Evolutionary conservation across 92 coral and sea anemone genomes (phyloP), one percentile per base, ranked within the genome.

Genomic region (Scolanthus callimorphus): DNA sequence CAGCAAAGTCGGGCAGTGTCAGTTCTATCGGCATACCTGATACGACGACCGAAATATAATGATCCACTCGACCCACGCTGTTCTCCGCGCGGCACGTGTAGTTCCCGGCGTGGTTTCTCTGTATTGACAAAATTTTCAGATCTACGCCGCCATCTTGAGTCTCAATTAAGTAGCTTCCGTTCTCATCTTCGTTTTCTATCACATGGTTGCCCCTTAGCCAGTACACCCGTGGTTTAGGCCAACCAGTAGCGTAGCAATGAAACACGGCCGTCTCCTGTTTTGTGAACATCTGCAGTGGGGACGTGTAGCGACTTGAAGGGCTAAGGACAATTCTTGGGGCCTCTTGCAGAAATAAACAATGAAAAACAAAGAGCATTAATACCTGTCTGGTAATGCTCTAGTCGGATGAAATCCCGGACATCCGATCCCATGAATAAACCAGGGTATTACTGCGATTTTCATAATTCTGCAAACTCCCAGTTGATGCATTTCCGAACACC

Each of bases 1-100:
- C n/a, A n/a, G n/a, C n/a, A n/a, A n/a, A n/a, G n/a, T n/a, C n/a
- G n/a, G n/a, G n/a, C n/a, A n/a, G n/a, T n/a, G n/a, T n/a, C n/a
- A n/a, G n/a, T n/a, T n/a, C n/a, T n/a, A n/a, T n/a, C n/a, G n/a
- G n/a, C 66, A 21, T 45, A 69, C 68, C 31, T 9, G 10, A 2
- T 1, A 50, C 3, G 20, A 0, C 1, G 13, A 60, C 27, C 27
- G 0, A 0, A 4, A 70, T 58, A 2, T 4, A 20, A n/a, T 29
- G 4, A 3, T 10, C 2, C 11, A 24, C 27, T 21, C 22, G 49
- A 6, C 79, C 79, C 51, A 51, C 52, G 4, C 48, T 39, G 17
- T 62, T 71, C n/a, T 27, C 44, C 6, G 79, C 79, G 27, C 50
- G 69, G 20, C 79, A 71, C 13, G 28, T 17, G 56, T 51, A 71